Base-by-base conservation (phyloP, 1,140 invertebrate genomes). In the Ctenoplectra terminalis region DNA sequence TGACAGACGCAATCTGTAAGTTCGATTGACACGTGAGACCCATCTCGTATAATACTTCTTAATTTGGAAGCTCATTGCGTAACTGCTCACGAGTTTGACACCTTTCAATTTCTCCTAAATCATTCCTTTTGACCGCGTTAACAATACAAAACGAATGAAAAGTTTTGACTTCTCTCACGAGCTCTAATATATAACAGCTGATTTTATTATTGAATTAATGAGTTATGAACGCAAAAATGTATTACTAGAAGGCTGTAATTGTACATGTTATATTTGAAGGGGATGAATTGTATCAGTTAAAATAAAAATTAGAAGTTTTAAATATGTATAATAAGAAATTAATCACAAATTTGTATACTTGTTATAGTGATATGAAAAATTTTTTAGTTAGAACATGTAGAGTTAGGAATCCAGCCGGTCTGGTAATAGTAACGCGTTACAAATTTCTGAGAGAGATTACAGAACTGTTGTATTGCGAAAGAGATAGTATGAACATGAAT, bases 41-140 rank as follows among this genome's bases (percentile, higher is more conserved):
- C 29, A 3, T 37, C 2, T 13, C 7, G 43, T 67, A 71, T 20
- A 46, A 73, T 54, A 29, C 23, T 40, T 37, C 37, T 83, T 61
- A 83, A 83, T 50, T 76, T 17, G 48, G 46, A 61, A 23, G n/a
- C 37, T 26, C 26, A 60, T 84, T 82, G 66, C 50, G 17, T 13
- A 84, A 82, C 60, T 26, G 15, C 17, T 0, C 7, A 34, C 34
- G 34, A 58, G 29, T 26, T 82, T 66, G 31, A n/a, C 46, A 43
- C 29, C 20, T 17, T 40, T 26, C 15, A 80, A 84, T 80, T 70
- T 81, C 69, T 67, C 8, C 11, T 26, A 37, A 23, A 67, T 40
- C 15, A 60, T 83, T 31, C 7, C 3, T 13, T 63, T 56, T 46
- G 31, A 52, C 29, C 23, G 37, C 37, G 23, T 71, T 15, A 26